These are phyloP conservation scores for Diadophis punctatus DNA, from an alignment of 2,113 vertebrate species.

Conservation along the genomic window DNA sequence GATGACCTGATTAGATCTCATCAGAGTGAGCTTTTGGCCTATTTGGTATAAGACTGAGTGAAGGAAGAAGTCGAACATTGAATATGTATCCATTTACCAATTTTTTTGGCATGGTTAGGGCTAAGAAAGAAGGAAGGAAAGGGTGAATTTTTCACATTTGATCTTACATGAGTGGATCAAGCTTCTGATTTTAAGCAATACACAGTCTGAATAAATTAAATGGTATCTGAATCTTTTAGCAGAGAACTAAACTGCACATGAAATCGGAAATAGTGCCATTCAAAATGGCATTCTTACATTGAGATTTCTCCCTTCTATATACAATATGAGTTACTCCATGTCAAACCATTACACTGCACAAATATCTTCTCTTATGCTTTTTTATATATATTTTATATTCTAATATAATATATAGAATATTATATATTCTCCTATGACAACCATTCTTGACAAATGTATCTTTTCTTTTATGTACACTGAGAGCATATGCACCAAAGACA, in stretches of 20 bases:
- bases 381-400: no score
- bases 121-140: not conserved
- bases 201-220: not conserved
- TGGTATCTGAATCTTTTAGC: not conserved
- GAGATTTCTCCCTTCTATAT: not conserved
- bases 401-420: no score
- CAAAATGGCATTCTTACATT: not conserved
- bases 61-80: not conserved
- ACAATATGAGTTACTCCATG: not conserved
- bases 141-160: not conserved
- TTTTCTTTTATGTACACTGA: no score
- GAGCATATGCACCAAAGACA: no score
- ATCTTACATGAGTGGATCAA: not conserved
- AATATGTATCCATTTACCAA: not conserved
- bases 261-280: not conserved
- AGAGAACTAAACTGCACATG: not conserved
- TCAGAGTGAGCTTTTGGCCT: not conserved
- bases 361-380: not conserved
- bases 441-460: no score
- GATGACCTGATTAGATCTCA: not conserved
- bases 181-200: not conserved
- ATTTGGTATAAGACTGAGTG: not conserved
- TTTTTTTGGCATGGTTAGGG: not conserved
- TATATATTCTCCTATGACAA: no score
- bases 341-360: not conserved